Base-by-base conservation (phyloP, 2,113 vertebrate species). In the Cinclus mexicanus region DNA sequence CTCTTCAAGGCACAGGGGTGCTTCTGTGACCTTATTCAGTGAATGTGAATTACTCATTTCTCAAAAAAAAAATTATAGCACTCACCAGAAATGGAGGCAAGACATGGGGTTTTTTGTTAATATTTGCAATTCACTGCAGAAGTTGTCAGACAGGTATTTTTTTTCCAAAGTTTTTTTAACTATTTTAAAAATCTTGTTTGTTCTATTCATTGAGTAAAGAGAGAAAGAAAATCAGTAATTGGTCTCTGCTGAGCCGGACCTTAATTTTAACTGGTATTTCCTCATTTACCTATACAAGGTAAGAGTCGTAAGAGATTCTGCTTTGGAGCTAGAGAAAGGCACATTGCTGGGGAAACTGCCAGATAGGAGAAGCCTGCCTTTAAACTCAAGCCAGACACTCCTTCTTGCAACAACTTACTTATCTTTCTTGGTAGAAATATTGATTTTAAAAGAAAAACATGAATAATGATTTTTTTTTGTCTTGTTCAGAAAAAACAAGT, bases 191-290 rank as follows among this genome's bases (percentile, higher is more conserved):
- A 65, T 68, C 42, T 44, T 8, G 0, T 82, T 37, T 65, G 25
- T 65, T 95, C 53, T 68, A 26, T 71, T 91, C 25, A 55, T 22
- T 78, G 76, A n/a, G 7, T 41, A 80, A 70, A 91, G 50, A 70
- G 60, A 79, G 39, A 57, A 57, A 35, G 25, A 90, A 96, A 83
- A 68, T 82, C n/a, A 89, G 15, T 91, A 80, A 60, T 8, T 88
- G 26, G 33, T 74, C 47, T 46, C 71, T 63, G 33, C 55, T 94
- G 75, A 86, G n/a, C 70, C 60, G 39, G 22, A 95, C 31, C 15
- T 80, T 90, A 63, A 88, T 89, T 97, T 93, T 57, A 74, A 65
- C 50, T 79, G 61, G 35, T 49, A 33, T 83, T 87, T 92, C 19
- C 39, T 87, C 78, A 75, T 87, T 59, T 90, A 67, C 50, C n/a